These are phyloP conservation scores for Zaprionus taronus DNA, from an alignment of 1,140 invertebrate species.

Conservation along the genomic window DNA sequence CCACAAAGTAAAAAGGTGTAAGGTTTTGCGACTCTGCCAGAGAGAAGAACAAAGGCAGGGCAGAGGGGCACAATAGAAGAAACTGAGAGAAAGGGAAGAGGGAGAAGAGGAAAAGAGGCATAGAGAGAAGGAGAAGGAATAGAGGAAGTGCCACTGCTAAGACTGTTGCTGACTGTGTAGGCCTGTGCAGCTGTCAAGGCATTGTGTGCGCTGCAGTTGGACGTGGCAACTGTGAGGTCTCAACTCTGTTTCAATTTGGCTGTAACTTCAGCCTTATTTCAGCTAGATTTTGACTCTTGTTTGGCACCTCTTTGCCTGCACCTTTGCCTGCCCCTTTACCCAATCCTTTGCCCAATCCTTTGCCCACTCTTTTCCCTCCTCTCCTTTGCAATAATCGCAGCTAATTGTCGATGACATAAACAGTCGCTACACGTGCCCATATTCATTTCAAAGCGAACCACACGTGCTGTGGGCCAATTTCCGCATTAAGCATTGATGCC, in stretches of 20 bases:
- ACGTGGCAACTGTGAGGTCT: not conserved
- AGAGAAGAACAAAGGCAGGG: not conserved
- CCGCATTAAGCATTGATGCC: slow-evolving; percentile 75
- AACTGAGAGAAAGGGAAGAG: not conserved
- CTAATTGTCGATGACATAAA: slow-evolving; percentile 73
- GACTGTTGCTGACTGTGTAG: not conserved
- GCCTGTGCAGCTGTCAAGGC: not conserved
- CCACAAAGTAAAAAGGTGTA: slow-evolving; percentile 44
- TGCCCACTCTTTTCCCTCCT: not conserved
- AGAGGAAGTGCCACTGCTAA: not conserved
- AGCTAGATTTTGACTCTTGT: not conserved
- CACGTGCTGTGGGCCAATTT: slow-evolving; percentile 69
- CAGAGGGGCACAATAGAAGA: not conserved
- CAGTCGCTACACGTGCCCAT: slow-evolving; percentile 62
- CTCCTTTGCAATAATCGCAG: slow-evolving; percentile 31
- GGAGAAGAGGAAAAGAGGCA: not conserved
- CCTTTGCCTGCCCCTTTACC: no score
- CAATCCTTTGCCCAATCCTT: not conserved
- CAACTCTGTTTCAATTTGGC: not conserved
- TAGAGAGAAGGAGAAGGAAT: not conserved
- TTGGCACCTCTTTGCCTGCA: not conserved
- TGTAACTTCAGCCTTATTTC: not conserved
- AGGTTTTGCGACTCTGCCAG: slow-evolving; percentile 7
- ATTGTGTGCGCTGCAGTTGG: not conserved
- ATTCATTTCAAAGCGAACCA: slow-evolving; percentile 58